Base-by-base conservation (phyloP, 2,888 invertebrate species). In the Dicranocentrus wangi region DNA sequence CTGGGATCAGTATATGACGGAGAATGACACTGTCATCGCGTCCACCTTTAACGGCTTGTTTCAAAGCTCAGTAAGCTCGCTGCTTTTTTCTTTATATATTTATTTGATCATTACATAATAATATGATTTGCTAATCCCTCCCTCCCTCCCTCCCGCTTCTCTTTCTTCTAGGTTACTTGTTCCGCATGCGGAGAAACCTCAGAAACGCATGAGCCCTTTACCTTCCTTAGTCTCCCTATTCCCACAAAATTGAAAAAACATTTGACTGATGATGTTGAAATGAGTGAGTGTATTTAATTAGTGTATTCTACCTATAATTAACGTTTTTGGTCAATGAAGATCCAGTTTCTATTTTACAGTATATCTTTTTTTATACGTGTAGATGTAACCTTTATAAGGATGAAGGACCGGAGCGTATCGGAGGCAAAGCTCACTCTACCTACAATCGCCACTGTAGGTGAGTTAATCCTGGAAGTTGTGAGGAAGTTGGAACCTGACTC, bases 41-140 rank as follows among this genome's bases (percentile, higher is more conserved):
- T 90, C 91, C 85, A 91, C 92, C 70, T 92, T 92, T 88, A 92
- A 92, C 87, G 92, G 92, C 65, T 92, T 92, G 87, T 92, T 92
- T 87, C 91, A 91, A 86, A 92, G 91, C 88, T 91, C 91, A 84
- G 92, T 92, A 88, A 89, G 89, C n/a, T n/a, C n/a, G n/a, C n/a
- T 84, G 68, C 68, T 32, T 32, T 7, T 32, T 32, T n/a, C n/a
- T n/a, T n/a, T n/a, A n/a, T n/a, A n/a, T n/a, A n/a, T 78, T 79
- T 42, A 39, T 47, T 13, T 2, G 13, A 23, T 63, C n/a, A n/a
- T n/a, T n/a, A n/a, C n/a, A n/a, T n/a, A n/a, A n/a, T n/a, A n/a
- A n/a, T n/a, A n/a, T n/a, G n/a, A n/a, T n/a, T n/a, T n/a, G n/a
- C n/a, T n/a, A n/a, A n/a, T n/a, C n/a, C n/a, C n/a, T n/a, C n/a